These are phyloP conservation scores for Sminthopsis crassicaudata DNA, from an alignment of 2,113 vertebrate species.

Conservation along the genomic window DNA sequence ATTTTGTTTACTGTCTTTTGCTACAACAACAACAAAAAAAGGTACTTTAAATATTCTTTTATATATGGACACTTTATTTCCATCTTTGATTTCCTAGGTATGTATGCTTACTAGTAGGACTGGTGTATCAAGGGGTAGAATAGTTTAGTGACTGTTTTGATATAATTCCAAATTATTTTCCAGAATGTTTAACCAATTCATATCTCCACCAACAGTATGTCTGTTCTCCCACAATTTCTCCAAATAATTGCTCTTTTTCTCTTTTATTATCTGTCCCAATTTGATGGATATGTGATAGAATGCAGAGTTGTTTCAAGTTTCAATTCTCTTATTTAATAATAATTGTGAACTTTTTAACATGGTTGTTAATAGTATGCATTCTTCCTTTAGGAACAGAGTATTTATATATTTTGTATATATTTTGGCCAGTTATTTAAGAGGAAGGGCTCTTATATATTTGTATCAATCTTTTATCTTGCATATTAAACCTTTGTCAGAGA, in stretches of 20 bases:
- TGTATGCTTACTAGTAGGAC: neutral
- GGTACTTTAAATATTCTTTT: neutral
- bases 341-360: neutral
- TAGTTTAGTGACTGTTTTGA: neutral
- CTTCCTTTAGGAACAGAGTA: neutral
- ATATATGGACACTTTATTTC: neutral
- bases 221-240: neutral
- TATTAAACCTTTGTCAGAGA: neutral
- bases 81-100: neutral
- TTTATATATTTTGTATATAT: neutral
- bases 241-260: neutral
- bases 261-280: neutral
- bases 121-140: neutral
- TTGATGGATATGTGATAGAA: neutral
- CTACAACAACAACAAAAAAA: neutral
- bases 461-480: neutral
- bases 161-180: neutral
- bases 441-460: neutral
- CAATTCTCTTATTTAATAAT: neutral
- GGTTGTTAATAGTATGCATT: neutral
- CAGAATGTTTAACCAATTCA: neutral
- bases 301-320: neutral
- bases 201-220: neutral
- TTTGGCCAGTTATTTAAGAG: neutral
- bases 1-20: neutral